Base-by-base conservation (phyloP, 2,797 vertebrate species). In the Enteromius fasciolatus region DNA sequence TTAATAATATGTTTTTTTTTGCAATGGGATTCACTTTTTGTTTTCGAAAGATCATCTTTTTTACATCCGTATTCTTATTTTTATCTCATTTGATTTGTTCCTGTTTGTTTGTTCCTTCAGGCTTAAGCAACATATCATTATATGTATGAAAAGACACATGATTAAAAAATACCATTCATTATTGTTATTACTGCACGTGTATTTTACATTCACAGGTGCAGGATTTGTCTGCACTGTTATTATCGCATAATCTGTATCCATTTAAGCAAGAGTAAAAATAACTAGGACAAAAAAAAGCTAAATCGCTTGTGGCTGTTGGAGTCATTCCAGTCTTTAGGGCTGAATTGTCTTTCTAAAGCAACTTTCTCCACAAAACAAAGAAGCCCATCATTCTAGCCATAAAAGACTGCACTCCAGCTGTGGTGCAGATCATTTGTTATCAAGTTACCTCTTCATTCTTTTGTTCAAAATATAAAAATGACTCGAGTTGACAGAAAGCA, bases 261-360 rank as follows among this genome's bases (percentile, higher is more conserved):
- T 68, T 59, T 68, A 82, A 76, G 59, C 33, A 28, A 17, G 33
- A 76, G 33, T 68, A 83, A 83, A 82, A 76, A 83, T 83, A 83
- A 61, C 74, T 61, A 59, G 36, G 81, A 44, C 73, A 76, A 82
- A 59, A 44, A 41, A 81, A 44, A 68, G 52, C 63, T 33, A 31
- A 76, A 82, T 20, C 64, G 6, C 61, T 36, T 76, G 73, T 76
- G 25, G 80, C 69, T 64, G 20, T 66, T 74, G 70, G 57, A 73
- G 4, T 46, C 81, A 54, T 52, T 67, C 46, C 80, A 81, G 69
- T 54, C 39, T 64, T 44, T 66, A n/a, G 59, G 15, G 46, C 46
- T 74, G 10, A 76, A 76, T 9, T 36, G 44, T 18, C 50, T 54
- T 74, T 54, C 70, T 73, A 63, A 81, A 50, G 79, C 68, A 63